These are phyloP conservation scores for Adrianichthys oophorus DNA, from an alignment of 2,797 vertebrate species.

Conservation along the genomic window DNA sequence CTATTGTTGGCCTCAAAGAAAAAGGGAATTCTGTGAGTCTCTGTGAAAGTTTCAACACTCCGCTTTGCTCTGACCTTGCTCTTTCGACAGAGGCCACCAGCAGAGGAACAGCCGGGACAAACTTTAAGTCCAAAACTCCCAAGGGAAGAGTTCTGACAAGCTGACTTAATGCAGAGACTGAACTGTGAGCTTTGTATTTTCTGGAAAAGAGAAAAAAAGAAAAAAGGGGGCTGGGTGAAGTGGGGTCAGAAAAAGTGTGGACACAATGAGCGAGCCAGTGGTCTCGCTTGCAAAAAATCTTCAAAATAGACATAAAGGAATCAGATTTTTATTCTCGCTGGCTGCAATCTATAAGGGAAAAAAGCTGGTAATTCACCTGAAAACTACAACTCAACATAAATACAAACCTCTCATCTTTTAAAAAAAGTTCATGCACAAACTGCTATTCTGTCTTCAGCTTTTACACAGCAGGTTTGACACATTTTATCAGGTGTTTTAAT, in stretches of 20 bases:
- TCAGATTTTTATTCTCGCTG: no score
- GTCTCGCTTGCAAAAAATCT: not conserved
- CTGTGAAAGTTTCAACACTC: slow-evolving; percentile 50
- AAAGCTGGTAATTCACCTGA: no score
- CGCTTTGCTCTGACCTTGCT: slow-evolving; percentile 54
- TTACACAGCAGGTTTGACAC: slow-evolving; percentile 17
- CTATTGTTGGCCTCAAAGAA: not conserved
- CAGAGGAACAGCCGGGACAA: slow-evolving; percentile 81
- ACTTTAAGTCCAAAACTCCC: slow-evolving; percentile 80
- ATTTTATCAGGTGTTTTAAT: slow-evolving; percentile 45
- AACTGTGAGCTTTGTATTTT: slow-evolving; percentile 34
- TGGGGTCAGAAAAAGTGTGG: slow-evolving; percentile 24
- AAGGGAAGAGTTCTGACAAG: slow-evolving; percentile 84
- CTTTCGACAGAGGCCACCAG: slow-evolving; percentile 59
- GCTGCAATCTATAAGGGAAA: no score
- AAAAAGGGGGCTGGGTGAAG: not conserved
- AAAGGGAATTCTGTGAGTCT: slow-evolving; percentile 21
- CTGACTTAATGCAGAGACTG: slow-evolving; percentile 81
- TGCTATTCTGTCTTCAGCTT: not conserved
- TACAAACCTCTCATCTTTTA: no score
- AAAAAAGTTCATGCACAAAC: no score
- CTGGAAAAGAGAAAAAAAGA: slow-evolving; percentile 8
- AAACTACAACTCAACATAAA: no score
- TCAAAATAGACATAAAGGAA: no score
- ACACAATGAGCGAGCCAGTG: slow-evolving; percentile 25